Conservation (phyloP, 2,888 invertebrate species). For the Leucophenga montana region DNA sequence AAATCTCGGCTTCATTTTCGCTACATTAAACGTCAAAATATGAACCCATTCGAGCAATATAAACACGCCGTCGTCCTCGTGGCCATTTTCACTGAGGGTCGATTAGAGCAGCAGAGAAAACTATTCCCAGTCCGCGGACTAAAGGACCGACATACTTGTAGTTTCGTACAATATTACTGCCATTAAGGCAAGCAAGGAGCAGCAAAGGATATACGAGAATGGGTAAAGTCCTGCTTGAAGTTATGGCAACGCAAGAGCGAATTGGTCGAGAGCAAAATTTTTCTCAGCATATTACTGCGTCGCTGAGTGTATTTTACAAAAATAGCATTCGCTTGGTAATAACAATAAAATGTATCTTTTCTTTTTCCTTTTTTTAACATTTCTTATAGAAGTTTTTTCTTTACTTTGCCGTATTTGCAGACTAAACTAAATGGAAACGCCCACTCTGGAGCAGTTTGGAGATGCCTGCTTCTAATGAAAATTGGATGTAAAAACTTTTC, state of each 20-base stretch:
- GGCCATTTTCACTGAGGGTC: constrained; percentile 38
- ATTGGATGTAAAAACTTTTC: too few species aligned
- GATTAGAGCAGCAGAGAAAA: constrained; percentile 35
- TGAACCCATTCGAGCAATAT: constrained; percentile 71
- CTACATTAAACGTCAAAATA: constrained; percentile 72
- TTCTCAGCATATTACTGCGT: constrained; percentile 36
- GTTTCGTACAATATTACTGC: constrained; percentile 52
- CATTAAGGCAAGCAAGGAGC: constrained; percentile 49
- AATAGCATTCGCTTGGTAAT: constrained; percentile 51
- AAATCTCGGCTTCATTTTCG: constrained; percentile 71
- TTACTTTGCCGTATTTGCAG: background rate
- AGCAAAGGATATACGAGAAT: constrained; percentile 13
- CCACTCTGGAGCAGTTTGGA: constrained; percentile 8
- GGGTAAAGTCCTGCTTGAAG: constrained; percentile 1
- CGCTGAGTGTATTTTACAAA: constrained; percentile 48
- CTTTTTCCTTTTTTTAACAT: background rate
- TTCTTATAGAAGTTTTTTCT: constrained; percentile 8
- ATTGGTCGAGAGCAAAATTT: constrained; percentile 28
- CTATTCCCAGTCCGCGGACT: constrained; percentile 19
- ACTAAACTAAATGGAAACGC: constrained; percentile 17
- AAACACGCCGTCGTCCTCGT: constrained; percentile 32
- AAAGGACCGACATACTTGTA: background rate
- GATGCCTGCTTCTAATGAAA: background rate
- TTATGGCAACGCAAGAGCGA: constrained; percentile 26
- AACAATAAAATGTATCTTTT: constrained; percentile 54